Base-by-base conservation (phyloP, 2,888 invertebrate species). In the Flabesymbios commensalis region DNA sequence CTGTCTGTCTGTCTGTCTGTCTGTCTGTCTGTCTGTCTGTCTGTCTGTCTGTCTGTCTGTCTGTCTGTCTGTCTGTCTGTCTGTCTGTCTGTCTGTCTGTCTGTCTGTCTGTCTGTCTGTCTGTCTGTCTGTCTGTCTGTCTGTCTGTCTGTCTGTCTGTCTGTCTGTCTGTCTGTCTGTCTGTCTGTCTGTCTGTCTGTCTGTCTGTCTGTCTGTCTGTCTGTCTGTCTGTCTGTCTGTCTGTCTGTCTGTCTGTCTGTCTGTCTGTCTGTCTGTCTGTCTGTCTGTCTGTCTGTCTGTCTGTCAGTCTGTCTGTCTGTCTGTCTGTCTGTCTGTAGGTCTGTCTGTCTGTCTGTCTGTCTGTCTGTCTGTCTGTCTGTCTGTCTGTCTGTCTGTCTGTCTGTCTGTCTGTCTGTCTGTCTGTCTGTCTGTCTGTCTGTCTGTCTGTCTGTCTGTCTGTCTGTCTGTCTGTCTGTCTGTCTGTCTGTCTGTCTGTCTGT, bases 221-320 rank as follows among this genome's bases (percentile, higher is more conserved):
- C 2, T 22, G 22, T 48, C 2, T 22, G 2, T 42, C 1, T 42
- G 42, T 41, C 55, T 28, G 28, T 55, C 55, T 28, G 28, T 41
- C 55, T 28, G 28, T 43, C 55, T 43, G n/a, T 10, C 45, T 45
- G 31, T 29, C 45, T 45, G n/a, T 29, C 29, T 43, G 17, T 26
- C 45, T 31, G n/a, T 28, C 56, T 31, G 4, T 42, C 54, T 14
- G 41, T 36, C 53, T 36, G 55, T 43, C 24, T 43, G 26, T 26
- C 42, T 55, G 19, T 53, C 39, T 53, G 53, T 53, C 36, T 36
- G 53, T 5, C 53, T 53, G 39, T 39, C 39, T 39, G 53, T 53
- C 39, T 53, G 19, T 53, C 53, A 22, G 33, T 39, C 24, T 53
- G 22, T n/a, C 53, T 39, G 32, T 32, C n/a, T 52, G 32, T 52